A percentile compares a stretch with the other conserved stretches of the same genome.
Conservation (phyloP, 2,113 vertebrate species). For the Lamprotornis superbus region DNA sequence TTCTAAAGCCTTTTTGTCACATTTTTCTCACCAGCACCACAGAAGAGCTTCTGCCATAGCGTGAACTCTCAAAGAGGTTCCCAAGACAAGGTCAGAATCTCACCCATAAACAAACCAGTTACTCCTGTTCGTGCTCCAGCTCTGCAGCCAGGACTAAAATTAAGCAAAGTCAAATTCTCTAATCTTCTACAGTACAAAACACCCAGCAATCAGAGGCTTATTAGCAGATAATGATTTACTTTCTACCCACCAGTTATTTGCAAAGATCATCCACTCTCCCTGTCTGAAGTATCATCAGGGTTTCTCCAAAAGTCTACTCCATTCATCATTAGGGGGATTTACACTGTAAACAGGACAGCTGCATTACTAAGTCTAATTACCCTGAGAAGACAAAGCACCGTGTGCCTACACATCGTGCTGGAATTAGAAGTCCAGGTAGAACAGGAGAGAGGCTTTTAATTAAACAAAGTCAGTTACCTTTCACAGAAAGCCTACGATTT, state of each 20-base stretch:
- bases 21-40: not conserved
- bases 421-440: conserved; percentile 65
- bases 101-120: not conserved
- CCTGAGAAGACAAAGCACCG: conserved; percentile 62
- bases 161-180: conserved; percentile 18
- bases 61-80: not conserved
- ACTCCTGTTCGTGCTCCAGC: not conserved
- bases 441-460: conserved; percentile 60
- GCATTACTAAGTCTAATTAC: conserved; percentile 82
- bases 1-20: not conserved
- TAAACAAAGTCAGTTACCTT: conserved; percentile 66
- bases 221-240: conserved; percentile 56
- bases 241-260: conserved; percentile 61
- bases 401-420: conserved; percentile 52
- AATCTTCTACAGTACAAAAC: conserved; percentile 2
- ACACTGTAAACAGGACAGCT: conserved; percentile 78
- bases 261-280: conserved; percentile 43
- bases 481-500: conserved; percentile 52
- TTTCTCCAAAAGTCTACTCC: conserved; percentile 63
- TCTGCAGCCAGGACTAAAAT: not conserved
- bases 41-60: not conserved
- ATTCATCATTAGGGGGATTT: conserved; percentile 77
- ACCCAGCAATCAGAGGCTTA: conserved; percentile 31
- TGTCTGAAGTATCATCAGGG: conserved; percentile 62
- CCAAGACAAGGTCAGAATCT: not conserved